Evolutionary conservation across 2,797 vertebrate species (phyloP).

Genomic region (Euthynnus affinis): DNA sequence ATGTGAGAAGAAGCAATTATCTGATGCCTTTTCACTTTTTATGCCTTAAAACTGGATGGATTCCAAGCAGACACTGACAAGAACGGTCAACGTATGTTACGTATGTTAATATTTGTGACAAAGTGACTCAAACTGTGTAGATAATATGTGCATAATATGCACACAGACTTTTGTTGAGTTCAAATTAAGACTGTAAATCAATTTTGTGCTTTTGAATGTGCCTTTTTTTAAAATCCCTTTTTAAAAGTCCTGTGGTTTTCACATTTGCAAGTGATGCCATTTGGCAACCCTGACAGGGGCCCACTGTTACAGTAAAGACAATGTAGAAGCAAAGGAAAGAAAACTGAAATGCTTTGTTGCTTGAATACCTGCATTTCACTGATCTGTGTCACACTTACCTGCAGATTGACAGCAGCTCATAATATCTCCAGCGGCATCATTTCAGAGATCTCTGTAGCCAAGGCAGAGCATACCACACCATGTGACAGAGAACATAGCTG

Average conservation of each 20-base stretch:
- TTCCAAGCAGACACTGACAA: background rate
- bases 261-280: background rate
- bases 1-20: background rate
- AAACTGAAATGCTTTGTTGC: constrained; percentile 24
- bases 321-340: background rate
- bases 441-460: background rate
- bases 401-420: constrained; percentile 59
- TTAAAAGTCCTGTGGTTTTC: background rate
- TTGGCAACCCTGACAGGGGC: background rate
- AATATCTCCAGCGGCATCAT: constrained; percentile 61
- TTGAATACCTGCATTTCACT: constrained; percentile 46
- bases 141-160: background rate
- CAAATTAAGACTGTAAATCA: background rate
- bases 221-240: background rate
- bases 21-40: background rate
- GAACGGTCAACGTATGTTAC: background rate
- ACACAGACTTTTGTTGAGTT: background rate
- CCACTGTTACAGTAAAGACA: background rate
- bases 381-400: constrained; percentile 43
- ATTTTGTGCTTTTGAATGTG: background rate
- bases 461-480: constrained; percentile 24
- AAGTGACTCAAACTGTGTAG: background rate
- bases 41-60: background rate
- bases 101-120: background rate
- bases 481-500: constrained; percentile 62